Evolutionary conservation across 2,888 invertebrate genomes (phyloP).

Genomic region (Orthonevra nobilis): DNA sequence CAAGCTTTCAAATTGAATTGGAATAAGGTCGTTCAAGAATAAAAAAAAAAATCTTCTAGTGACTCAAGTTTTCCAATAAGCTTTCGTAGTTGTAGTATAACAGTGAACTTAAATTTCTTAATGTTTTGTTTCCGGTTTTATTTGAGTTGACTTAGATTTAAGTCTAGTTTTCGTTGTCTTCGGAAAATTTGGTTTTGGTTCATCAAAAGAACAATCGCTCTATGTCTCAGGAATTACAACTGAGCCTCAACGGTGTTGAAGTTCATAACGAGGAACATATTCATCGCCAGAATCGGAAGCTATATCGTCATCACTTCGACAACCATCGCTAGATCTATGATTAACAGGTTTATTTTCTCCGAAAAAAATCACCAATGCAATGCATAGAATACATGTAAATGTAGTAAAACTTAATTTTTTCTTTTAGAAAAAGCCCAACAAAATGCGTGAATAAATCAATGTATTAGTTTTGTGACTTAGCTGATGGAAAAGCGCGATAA

Average conservation of each 20-base stretch:
- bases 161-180: neutral
- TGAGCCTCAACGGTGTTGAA: neutral
- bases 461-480: no score
- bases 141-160: neutral
- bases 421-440: no score
- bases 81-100: neutral
- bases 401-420: no score
- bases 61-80: neutral
- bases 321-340: no score
- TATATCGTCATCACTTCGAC: conserved; percentile 1
- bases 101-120: conserved; percentile 3
- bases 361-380: no score
- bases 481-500: no score
- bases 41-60: conserved; percentile 1
- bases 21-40: neutral
- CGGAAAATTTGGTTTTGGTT: no score
- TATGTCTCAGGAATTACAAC: neutral
- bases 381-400: no score
- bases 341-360: no score
- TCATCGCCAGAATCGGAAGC: conserved; percentile 5
- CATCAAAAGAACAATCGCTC: neutral
- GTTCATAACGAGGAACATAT: neutral
- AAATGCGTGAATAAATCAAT: no score
- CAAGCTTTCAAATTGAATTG: neutral
- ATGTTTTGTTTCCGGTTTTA: neutral